Percentiles rank a stretch among this genome's conserved stretches.
Conservation (phyloP, 2,113 vertebrate genomes). For the Pipa parva region DNA sequence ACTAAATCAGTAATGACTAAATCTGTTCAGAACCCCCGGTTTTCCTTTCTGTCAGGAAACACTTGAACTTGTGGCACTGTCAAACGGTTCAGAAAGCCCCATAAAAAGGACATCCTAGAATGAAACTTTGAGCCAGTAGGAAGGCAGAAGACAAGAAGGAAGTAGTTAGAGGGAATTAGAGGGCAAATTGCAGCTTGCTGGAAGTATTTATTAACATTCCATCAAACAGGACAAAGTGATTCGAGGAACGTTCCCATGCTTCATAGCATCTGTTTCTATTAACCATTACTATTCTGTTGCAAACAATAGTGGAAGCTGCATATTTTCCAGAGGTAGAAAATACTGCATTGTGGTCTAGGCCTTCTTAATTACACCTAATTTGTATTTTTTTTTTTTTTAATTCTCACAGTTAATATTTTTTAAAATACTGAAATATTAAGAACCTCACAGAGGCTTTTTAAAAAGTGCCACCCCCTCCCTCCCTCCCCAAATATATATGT, state of each 20-base stretch:
- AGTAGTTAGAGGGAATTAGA: constrained; percentile 16
- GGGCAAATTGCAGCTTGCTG: constrained; percentile 32
- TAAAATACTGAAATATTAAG: too few relatives aligned
- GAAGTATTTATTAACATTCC: constrained; percentile 43
- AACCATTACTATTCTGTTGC: background rate
- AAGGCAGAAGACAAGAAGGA: constrained; percentile 33
- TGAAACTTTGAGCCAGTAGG: constrained; percentile 39
- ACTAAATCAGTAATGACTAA: too few relatives aligned
- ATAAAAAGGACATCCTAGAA: constrained; percentile 40
- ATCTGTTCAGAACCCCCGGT: constrained; percentile 54
- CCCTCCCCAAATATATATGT: too few relatives aligned
- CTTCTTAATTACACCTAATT: too few relatives aligned
- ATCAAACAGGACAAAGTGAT: constrained; percentile 29
- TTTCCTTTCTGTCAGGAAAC: constrained; percentile 48
- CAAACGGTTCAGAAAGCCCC: constrained; percentile 52
- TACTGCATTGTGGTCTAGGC: too few relatives aligned
- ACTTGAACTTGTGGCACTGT: constrained; percentile 49
- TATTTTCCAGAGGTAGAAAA: too few relatives aligned
- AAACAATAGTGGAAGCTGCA: too few relatives aligned
- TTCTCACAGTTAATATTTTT: too few relatives aligned
- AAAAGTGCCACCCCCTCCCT: too few relatives aligned
- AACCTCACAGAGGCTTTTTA: too few relatives aligned
- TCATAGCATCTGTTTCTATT: background rate
- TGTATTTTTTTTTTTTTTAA: too few relatives aligned
- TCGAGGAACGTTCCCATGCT: constrained; percentile 14